phyloP scores from a whole-genome alignment of 2,888 invertebrate genomes.

The Barypeithes pellucidus region DNA sequence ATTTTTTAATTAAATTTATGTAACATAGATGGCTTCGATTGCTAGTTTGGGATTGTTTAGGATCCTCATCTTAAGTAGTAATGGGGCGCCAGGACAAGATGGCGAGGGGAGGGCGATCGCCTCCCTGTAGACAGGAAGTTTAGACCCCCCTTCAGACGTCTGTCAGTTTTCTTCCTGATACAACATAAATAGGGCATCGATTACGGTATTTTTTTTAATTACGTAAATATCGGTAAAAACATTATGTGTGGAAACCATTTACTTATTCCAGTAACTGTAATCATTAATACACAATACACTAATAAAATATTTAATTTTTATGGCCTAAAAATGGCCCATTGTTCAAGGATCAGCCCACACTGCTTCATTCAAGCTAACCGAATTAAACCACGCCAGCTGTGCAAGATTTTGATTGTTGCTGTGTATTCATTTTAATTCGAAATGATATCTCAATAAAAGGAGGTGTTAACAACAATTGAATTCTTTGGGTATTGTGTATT shows the following conservation, averaged over 20 bases:
- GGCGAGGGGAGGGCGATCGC: no score
- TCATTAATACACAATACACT: constrained; percentile 7
- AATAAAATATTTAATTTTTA: constrained; percentile 35
- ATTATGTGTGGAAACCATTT: not conserved
- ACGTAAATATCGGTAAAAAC: no score
- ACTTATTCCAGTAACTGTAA: not conserved
- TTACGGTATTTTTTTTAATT: no score
- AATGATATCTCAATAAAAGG: constrained; percentile 32
- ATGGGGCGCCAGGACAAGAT: no score
- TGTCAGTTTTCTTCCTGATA: no score
- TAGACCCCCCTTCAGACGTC: no score
- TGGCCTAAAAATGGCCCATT: constrained; percentile 39
- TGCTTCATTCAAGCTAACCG: constrained; percentile 36
- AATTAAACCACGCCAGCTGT: constrained; percentile 37
- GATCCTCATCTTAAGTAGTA: no score
- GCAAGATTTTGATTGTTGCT: constrained; percentile 42
- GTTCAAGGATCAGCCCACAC: constrained; percentile 46
- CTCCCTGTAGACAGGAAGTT: no score
- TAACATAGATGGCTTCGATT: no score
- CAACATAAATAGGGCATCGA: no score
- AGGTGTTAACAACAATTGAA: constrained; percentile 41
- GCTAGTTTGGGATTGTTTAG: no score
- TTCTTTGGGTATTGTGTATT: constrained; percentile 4
- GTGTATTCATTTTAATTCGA: constrained; percentile 42
- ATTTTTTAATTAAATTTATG: no score